Conservation (phyloP, 1,140 invertebrate genomes). For the Dinoponera quadriceps region DNA sequence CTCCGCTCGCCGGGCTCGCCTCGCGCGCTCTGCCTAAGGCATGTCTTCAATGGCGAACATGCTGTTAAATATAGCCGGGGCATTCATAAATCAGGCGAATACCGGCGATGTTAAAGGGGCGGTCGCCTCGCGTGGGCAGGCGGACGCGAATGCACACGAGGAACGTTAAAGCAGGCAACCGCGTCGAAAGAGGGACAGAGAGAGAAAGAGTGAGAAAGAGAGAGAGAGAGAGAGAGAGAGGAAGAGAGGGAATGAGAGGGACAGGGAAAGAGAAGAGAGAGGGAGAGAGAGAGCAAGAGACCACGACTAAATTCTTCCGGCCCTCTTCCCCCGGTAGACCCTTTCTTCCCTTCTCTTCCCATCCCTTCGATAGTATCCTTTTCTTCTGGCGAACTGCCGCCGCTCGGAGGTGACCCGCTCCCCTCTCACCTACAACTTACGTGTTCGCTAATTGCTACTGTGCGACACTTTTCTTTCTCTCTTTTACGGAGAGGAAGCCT, state of each 20-base stretch:
- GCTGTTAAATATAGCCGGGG: slow-evolving; percentile 78
- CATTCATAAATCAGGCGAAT: slow-evolving; percentile 79
- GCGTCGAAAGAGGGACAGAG: slow-evolving; percentile 20
- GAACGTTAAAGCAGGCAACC: slow-evolving; percentile 72
- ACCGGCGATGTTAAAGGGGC: slow-evolving; percentile 78
- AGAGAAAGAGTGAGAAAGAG: slow-evolving; percentile 36
- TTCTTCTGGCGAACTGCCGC: background rate
- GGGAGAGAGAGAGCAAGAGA: slow-evolving; percentile 36
- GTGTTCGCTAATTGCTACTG: slow-evolving; percentile 55
- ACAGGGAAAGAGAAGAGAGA: slow-evolving; percentile 30
- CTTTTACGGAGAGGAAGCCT: background rate
- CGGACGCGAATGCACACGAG: slow-evolving; percentile 69
- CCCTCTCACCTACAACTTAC: slow-evolving; percentile 8
- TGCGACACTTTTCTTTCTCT: slow-evolving; percentile 41
- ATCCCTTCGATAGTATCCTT: background rate
- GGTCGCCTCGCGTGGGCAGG: slow-evolving; percentile 75
- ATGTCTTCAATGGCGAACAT: slow-evolving; percentile 78
- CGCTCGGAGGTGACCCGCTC: slow-evolving; percentile 12
- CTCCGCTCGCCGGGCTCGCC: slow-evolving; percentile 53
- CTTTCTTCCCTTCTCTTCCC: slow-evolving; percentile 14
- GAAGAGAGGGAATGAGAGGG: slow-evolving; percentile 14
- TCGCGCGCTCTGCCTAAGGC: slow-evolving; percentile 72
- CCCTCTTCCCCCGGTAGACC: slow-evolving; percentile 34
- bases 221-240: slow-evolving; percentile 14
- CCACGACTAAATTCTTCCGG: slow-evolving; percentile 72